Conservation (phyloP, 1,140 invertebrate genomes). For the Pollicipes pollicipes region DNA sequence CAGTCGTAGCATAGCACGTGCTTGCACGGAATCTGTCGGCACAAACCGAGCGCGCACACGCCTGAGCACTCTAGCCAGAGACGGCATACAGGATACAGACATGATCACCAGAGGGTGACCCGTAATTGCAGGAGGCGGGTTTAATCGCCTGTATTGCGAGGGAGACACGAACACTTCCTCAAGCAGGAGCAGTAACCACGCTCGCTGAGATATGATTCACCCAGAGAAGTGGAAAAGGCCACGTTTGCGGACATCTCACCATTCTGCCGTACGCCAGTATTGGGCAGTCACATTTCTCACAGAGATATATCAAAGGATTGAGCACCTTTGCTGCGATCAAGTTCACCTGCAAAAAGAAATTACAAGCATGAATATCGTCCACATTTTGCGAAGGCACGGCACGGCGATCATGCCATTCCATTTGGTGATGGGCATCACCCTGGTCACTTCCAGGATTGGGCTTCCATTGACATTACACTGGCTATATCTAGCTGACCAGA, state of each 20-base stretch:
- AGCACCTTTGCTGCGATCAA: slow-evolving; percentile 88
- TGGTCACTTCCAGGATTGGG: too few relatives aligned
- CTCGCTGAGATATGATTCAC: too few relatives aligned
- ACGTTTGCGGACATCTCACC: slow-evolving; percentile 35
- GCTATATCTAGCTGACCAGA: too few relatives aligned
- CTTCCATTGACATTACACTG: too few relatives aligned
- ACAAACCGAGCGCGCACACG: neutral
- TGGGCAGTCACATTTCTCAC: slow-evolving; percentile 80
- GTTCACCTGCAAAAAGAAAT: slow-evolving; percentile 42
- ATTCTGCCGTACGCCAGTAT: slow-evolving; percentile 89
- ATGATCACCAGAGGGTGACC: neutral
- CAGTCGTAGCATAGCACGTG: slow-evolving; percentile 35
- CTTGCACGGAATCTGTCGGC: slow-evolving; percentile 31
- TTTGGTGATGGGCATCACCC: too few relatives aligned
- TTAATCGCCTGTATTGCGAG: too few relatives aligned
- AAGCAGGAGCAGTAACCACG: neutral
- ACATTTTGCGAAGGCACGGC: too few relatives aligned
- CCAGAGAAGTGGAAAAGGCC: neutral
- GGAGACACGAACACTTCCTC: neutral
- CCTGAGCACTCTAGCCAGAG: neutral
- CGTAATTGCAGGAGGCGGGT: too few relatives aligned
- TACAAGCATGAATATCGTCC: too few relatives aligned
- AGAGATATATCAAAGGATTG: slow-evolving; percentile 88
- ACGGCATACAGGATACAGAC: neutral
- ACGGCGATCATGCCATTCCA: too few relatives aligned